Percentiles rank a stretch among this genome's conserved stretches.
These are phyloP conservation scores for Rhinoderma darwinii DNA, from an alignment of 2,113 vertebrate genomes.

Conservation along the genomic window DNA sequence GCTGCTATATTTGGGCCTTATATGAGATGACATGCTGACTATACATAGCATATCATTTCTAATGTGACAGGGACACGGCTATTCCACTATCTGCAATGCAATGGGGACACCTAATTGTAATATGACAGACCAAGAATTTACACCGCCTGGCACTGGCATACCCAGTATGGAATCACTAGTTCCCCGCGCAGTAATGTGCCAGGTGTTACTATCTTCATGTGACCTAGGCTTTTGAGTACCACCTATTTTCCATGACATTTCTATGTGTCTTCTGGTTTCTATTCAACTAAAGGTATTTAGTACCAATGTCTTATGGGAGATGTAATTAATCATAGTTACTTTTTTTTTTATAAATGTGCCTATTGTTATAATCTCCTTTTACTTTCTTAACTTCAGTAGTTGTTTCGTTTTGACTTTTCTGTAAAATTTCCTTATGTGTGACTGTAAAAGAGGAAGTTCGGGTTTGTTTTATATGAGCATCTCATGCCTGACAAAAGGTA, in stretches of 20 bases:
- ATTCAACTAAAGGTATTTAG: background rate
- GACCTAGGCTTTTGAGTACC: background rate
- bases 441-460: background rate
- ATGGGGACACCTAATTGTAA: background rate
- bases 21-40: background rate
- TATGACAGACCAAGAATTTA: background rate
- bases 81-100: too few relatives aligned
- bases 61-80: background rate
- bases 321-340: background rate
- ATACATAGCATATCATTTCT: background rate
- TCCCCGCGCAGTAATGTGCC: background rate
- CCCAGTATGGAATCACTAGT: background rate
- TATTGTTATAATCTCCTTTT: background rate
- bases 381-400: background rate
- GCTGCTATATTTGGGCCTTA: background rate
- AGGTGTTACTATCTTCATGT: background rate
- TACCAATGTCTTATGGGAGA: background rate
- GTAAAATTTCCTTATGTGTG: background rate
- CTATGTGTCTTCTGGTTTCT: background rate
- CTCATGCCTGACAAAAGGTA: constrained; percentile 33
- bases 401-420: constrained; percentile 6
- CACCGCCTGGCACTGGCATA: background rate
- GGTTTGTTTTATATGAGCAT: constrained; percentile 32
- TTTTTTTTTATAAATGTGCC: background rate
- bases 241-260: background rate